Base-by-base conservation (phyloP, 2,113 vertebrate genomes). In the Drymodes brunneopygia region DNA sequence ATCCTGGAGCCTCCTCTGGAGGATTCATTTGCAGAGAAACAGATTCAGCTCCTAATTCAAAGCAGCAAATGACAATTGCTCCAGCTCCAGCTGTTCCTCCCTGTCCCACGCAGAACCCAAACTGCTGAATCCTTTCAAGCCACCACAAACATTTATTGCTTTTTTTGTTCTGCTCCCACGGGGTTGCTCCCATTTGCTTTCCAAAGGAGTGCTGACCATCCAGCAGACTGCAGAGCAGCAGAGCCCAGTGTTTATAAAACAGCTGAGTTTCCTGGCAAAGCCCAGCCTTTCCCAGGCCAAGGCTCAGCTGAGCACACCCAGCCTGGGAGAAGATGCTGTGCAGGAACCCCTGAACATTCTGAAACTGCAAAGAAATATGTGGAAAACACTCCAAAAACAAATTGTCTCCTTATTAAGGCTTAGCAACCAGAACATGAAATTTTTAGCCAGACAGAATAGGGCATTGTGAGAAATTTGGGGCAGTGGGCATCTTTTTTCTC, bases 191-290 rank as follows among this genome's bases (percentile, higher is more conserved):
- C 92, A 75, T 12, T n/a, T 35, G 75, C 71, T 84, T 78, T 73
- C 6, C 80, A 84, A 66, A 90, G 74, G 19, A 73, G 89, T 6
- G 85, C 92, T 96, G 97, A 94, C 89, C 92, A 51, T 85, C 58
- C 7, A 87, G 74, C 88, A 90, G 38, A 38, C 38, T 38, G 38
- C 38, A 38, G 71, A 81, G 60, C 80, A 67, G 94, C 82, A 80
- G 48, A 77, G 11, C 56, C 74, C 69, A 77, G 72, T 80, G 87
- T 96, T 96, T 95, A 94, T 80, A 66, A 89, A 95, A 93, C 85
- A 86, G 80, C 24, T 11, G 3, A 78, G 24, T 67, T 85, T 86
- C 87, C 95, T 93, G 92, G 95, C 94, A 95, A 14, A 70, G 44
- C 83, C 50, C n/a, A 7, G 58, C 31, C 6, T 0, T 65, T 36